phyloP scores from a whole-genome alignment of 2,888 invertebrate genomes.

The Morpho achilles region DNA sequence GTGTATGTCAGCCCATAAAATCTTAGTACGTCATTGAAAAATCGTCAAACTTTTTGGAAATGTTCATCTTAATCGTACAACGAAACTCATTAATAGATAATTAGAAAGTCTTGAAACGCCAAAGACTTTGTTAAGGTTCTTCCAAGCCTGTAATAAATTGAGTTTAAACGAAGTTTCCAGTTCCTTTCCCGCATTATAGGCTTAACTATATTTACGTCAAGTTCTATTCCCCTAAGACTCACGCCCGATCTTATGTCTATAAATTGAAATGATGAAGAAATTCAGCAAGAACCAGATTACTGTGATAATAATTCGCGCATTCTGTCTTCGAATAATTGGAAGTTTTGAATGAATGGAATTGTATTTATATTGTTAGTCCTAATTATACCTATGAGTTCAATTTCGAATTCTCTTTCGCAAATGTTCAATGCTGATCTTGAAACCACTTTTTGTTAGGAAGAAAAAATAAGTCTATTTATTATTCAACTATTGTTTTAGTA shows the following conservation, averaged over 20 bases:
- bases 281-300: neutral
- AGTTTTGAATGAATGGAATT: neutral
- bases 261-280: conserved; percentile 5
- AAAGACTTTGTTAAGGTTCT: neutral
- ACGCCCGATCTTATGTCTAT: neutral
- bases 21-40: too few relatives aligned
- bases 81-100: neutral
- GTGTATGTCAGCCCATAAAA: too few relatives aligned
- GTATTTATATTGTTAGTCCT: too few relatives aligned
- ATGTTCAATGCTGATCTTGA: too few relatives aligned
- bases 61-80: too few relatives aligned
- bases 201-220: conserved; percentile 1
- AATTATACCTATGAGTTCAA: too few relatives aligned
- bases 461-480: too few relatives aligned
- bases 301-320: neutral
- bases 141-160: neutral
- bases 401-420: too few relatives aligned
- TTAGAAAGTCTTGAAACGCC: neutral
- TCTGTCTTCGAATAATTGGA: neutral
- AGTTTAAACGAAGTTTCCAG: conserved; percentile 1
- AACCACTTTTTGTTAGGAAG: too few relatives aligned
- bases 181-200: neutral
- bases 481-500: too few relatives aligned
- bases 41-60: too few relatives aligned
- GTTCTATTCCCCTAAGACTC: conserved; percentile 1